These are phyloP conservation scores for Hofmannophila pseudospretella DNA, from an alignment of 2,888 invertebrate genomes.

Conservation along the genomic window DNA sequence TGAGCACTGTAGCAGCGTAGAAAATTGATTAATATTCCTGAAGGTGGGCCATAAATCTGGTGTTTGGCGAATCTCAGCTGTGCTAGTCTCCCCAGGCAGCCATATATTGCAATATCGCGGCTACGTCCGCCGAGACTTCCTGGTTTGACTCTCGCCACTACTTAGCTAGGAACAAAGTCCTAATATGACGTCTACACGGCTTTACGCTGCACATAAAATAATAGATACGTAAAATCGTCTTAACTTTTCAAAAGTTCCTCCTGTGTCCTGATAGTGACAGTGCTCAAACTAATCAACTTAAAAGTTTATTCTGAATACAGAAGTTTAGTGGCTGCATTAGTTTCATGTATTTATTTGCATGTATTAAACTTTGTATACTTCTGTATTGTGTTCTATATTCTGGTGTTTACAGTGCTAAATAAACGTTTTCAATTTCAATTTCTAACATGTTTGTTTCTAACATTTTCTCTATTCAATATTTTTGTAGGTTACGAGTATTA, in stretches of 20 bases:
- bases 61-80: conserved; percentile 66
- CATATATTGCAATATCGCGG: conserved; percentile 66
- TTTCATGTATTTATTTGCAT: too few species aligned
- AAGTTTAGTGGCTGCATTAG: too few species aligned
- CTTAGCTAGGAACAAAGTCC: conserved; percentile 8
- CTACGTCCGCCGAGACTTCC: conserved; percentile 42
- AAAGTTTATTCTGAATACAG: too few species aligned
- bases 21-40: conserved; percentile 59
- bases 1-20: conserved; percentile 15
- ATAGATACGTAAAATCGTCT: neutral
- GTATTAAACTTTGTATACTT: too few species aligned
- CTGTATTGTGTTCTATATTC: too few species aligned
- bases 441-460: too few species aligned
- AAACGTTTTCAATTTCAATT: too few species aligned
- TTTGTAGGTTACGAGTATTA: too few species aligned
- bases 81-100: conserved; percentile 64
- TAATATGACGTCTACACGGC: conserved; percentile 5
- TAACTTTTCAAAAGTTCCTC: neutral
- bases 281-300: too few species aligned
- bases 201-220: neutral
- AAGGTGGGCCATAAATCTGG: conserved; percentile 62
- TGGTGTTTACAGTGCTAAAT: too few species aligned
- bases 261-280: too few species aligned
- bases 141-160: conserved; percentile 12
- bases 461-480: too few species aligned